Evolutionary conservation across 2,113 vertebrate species (phyloP).

Genomic region (Grammomys surdaster): DNA sequence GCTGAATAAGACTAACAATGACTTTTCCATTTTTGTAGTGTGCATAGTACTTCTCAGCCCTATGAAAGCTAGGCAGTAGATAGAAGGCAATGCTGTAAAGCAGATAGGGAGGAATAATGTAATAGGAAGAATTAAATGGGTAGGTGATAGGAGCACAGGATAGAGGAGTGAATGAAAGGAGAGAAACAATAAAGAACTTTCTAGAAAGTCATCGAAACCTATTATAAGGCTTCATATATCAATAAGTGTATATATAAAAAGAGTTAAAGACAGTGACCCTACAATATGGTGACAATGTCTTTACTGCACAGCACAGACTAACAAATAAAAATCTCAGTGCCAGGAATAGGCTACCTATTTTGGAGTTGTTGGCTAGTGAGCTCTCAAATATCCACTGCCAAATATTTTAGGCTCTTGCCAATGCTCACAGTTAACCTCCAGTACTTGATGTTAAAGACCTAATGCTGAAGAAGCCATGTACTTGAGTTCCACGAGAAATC

Average conservation of each 20-base stretch:
- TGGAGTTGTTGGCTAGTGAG: neutral
- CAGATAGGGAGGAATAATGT: neutral
- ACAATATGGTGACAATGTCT: no score
- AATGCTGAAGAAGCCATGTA: neutral
- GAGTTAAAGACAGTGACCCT: neutral
- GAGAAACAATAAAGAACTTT: neutral
- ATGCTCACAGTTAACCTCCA: neutral
- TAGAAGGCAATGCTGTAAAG: neutral
- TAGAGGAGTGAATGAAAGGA: neutral
- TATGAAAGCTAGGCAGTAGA: neutral
- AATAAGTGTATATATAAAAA: neutral
- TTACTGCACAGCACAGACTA: neutral
- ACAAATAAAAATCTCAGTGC: neutral
- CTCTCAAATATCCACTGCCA: neutral
- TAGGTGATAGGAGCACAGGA: neutral
- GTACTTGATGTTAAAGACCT: no score
- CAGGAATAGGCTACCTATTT: neutral
- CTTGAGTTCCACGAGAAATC: neutral
- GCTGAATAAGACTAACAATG: neutral
- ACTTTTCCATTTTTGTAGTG: neutral
- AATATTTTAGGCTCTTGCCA: neutral
- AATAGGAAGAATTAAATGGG: neutral
- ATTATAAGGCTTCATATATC: neutral
- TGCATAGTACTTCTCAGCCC: neutral
- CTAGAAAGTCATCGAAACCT: neutral